A percentile compares a stretch with the other conserved stretches of the same genome.
These are phyloP conservation scores for Pseudorhombus dupliciocellatus DNA, from an alignment of 2,113 vertebrate species.

Conservation along the genomic window DNA sequence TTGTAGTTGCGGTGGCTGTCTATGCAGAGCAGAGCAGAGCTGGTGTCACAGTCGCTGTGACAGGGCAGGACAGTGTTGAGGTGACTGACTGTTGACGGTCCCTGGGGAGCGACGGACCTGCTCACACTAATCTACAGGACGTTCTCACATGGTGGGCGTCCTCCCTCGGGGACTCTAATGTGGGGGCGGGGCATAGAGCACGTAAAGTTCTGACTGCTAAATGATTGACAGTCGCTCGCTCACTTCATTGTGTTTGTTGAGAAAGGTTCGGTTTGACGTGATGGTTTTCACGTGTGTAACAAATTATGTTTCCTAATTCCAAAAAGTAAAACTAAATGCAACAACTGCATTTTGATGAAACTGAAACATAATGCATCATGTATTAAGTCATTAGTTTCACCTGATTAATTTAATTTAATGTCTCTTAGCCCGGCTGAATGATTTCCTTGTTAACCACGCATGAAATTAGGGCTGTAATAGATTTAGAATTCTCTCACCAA, in stretches of 20 bases:
- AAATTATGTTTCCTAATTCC: background rate
- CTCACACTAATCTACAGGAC: conserved; percentile 73
- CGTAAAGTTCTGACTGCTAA: conserved; percentile 50
- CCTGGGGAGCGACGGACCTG: conserved; percentile 35
- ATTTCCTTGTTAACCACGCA: conserved; percentile 6
- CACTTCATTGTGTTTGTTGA: conserved; percentile 43
- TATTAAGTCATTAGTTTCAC: conserved; percentile 9
- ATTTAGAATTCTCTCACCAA: background rate
- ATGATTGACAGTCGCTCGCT: conserved; percentile 53
- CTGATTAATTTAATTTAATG: conserved; percentile 7
- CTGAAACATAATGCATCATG: background rate
- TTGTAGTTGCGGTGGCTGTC: background rate
- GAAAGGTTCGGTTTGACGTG: conserved; percentile 5
- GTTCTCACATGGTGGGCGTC: conserved; percentile 70
- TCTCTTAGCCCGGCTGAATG: background rate
- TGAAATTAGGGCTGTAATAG: background rate
- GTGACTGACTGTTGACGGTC: conserved; percentile 30
- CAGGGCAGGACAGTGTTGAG: conserved; percentile 15
- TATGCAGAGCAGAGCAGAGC: conserved; percentile 6
- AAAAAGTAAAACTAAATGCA: background rate
- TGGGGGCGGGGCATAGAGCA: conserved; percentile 52
- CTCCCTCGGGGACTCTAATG: conserved; percentile 42
- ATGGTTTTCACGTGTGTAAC: background rate
- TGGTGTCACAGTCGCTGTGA: conserved; percentile 10
- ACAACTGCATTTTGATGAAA: background rate